A percentile compares a stretch with the other conserved stretches of the same genome.
These are phyloP conservation scores for Spea bombifrons DNA, from an alignment of 2,113 vertebrate species.

Conservation along the genomic window DNA sequence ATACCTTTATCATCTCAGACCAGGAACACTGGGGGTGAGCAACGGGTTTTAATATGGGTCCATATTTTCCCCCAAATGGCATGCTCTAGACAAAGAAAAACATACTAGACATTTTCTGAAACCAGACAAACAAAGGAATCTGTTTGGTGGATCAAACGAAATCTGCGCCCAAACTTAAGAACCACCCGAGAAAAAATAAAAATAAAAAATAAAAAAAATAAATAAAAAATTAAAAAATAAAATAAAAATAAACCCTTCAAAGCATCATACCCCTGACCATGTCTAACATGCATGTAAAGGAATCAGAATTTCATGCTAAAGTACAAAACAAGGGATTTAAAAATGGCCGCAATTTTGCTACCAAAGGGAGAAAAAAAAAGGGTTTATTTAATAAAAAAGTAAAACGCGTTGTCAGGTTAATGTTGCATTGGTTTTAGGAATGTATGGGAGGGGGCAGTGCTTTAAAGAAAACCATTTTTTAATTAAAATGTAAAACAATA, in stretches of 20 bases:
- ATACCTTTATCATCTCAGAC: constrained; percentile 50
- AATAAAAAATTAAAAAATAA: constrained; percentile 2
- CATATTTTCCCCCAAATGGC: constrained; percentile 49
- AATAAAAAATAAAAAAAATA: neutral
- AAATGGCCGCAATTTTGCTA: constrained; percentile 15
- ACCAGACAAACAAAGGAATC: constrained; percentile 47
- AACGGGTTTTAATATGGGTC: constrained; percentile 49
- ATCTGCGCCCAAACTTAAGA: constrained; percentile 27
- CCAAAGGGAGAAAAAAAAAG: neutral
- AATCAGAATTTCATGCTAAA: constrained; percentile 9
- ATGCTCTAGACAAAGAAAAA: constrained; percentile 50
- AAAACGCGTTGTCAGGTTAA: neutral
- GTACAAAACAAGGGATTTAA: neutral
- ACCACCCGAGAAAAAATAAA: constrained; percentile 13
- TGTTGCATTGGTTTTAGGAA: neutral
- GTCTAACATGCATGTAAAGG: constrained; percentile 25
- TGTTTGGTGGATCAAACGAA: constrained; percentile 36
- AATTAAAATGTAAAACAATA: constrained; percentile 27
- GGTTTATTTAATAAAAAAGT: neutral
- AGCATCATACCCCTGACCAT: constrained; percentile 31
- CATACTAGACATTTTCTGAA: constrained; percentile 50
- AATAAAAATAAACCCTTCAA: constrained; percentile 19
- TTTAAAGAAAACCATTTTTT: constrained; percentile 35
- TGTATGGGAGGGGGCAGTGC: constrained; percentile 23
- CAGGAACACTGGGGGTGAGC: constrained; percentile 49